These are phyloP conservation scores for Troglohyphantes excavatus DNA, from an alignment of 2,888 invertebrate genomes.

Conservation along the genomic window DNA sequence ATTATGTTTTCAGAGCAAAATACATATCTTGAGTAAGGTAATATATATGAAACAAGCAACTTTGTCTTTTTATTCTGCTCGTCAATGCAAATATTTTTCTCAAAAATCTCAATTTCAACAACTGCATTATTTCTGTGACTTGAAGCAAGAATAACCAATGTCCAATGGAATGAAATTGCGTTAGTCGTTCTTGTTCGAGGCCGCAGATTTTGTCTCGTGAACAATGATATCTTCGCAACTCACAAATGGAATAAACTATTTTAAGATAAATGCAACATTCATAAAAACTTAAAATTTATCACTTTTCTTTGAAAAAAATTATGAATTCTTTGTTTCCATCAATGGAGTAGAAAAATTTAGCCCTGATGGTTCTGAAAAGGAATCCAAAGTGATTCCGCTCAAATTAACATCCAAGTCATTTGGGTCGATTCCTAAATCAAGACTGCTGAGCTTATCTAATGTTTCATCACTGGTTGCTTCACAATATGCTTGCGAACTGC, in stretches of 20 bases:
- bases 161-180: no score
- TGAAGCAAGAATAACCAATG: no score
- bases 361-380: constrained; percentile 65
- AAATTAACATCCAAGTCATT: constrained; percentile 77
- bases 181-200: no score
- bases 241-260: constrained; percentile 16
- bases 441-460: constrained; percentile 76
- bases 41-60: no score
- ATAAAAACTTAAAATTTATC: constrained; percentile 3
- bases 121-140: no score
- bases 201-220: no score
- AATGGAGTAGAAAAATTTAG: constrained; percentile 57
- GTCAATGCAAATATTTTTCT: no score
- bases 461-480: constrained; percentile 74
- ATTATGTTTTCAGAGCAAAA: not conserved
- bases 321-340: constrained; percentile 23
- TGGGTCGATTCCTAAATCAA: constrained; percentile 79
- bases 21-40: not conserved
- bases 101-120: no score
- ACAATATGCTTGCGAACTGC: constrained; percentile 23
- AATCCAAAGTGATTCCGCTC: constrained; percentile 68
- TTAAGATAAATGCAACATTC: constrained; percentile 35
- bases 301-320: constrained; percentile 8
- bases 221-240: no score
- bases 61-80: no score